Conservation (phyloP, 2,797 vertebrate species). For the Sebastiscus albofasciatus region DNA sequence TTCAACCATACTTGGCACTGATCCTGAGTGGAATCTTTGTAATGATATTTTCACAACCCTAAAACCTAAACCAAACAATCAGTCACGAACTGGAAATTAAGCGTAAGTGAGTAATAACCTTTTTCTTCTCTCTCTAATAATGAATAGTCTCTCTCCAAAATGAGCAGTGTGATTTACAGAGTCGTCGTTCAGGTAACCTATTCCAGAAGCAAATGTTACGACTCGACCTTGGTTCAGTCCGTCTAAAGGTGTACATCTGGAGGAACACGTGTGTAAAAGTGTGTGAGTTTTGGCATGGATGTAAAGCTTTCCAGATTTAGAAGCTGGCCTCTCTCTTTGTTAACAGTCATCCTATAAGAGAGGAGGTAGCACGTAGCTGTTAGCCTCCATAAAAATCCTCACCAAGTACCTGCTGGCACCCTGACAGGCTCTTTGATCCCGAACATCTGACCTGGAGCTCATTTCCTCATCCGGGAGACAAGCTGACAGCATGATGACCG, state of each 20-base stretch:
- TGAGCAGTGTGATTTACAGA: slow-evolving; percentile 25
- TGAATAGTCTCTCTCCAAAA: background rate
- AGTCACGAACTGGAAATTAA: background rate
- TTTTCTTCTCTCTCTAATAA: background rate
- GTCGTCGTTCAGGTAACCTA: slow-evolving; percentile 10
- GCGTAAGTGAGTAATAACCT: background rate
- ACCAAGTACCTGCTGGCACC: slow-evolving; percentile 42
- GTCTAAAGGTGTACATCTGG: background rate
- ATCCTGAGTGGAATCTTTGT: background rate
- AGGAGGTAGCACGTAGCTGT: slow-evolving; percentile 43
- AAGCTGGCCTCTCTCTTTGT: slow-evolving; percentile 17
- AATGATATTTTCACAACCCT: background rate
- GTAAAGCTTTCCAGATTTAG: slow-evolving; percentile 56
- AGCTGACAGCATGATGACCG: background rate
- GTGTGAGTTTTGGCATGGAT: slow-evolving; percentile 25
- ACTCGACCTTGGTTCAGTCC: background rate
- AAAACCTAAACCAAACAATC: background rate
- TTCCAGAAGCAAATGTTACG: slow-evolving; percentile 31
- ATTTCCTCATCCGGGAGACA: slow-evolving; percentile 23
- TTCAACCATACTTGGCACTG: background rate
- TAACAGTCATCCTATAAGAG: slow-evolving; percentile 13
- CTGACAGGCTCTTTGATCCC: slow-evolving; percentile 48
- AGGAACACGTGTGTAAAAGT: background rate
- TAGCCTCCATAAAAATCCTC: slow-evolving; percentile 50
- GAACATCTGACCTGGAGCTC: slow-evolving; percentile 16